Evolutionary conservation across 2,797 vertebrate genomes (phyloP).

Genomic region (Rhinella marina): DNA sequence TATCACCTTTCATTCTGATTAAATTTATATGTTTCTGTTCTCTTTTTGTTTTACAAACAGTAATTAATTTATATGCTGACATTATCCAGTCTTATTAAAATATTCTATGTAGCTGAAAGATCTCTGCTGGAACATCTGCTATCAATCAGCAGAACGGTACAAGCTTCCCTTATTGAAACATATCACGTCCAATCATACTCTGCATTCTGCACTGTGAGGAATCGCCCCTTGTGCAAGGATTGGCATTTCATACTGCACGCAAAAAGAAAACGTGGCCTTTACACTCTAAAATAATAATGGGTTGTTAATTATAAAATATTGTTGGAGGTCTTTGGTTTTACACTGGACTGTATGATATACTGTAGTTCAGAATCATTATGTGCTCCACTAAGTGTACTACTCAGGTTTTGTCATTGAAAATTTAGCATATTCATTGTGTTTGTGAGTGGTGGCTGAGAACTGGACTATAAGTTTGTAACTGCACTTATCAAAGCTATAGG

Average conservation of each 20-base stretch:
- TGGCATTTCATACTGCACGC: constrained; percentile 28
- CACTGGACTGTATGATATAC: not conserved
- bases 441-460: too few species aligned
- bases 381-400: too few species aligned
- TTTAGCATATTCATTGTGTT: too few species aligned
- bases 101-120: constrained; percentile 54
- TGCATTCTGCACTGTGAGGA: constrained; percentile 20
- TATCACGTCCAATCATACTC: constrained; percentile 49
- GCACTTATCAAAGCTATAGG: not conserved
- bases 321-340: not conserved
- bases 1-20: constrained; percentile 33
- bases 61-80: constrained; percentile 61
- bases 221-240: constrained; percentile 22
- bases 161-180: constrained; percentile 43
- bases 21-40: constrained; percentile 51
- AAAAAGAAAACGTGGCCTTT: constrained; percentile 12
- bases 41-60: constrained; percentile 52
- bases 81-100: constrained; percentile 57
- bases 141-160: constrained; percentile 46
- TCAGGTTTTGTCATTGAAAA: too few species aligned
- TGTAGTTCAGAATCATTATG: not conserved
- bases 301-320: not conserved
- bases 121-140: constrained; percentile 57
- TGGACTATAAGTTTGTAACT: not conserved
- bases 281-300: not conserved